phyloP scores from a whole-genome alignment of 1,140 invertebrate genomes.

The Drosophila bocqueti region DNA sequence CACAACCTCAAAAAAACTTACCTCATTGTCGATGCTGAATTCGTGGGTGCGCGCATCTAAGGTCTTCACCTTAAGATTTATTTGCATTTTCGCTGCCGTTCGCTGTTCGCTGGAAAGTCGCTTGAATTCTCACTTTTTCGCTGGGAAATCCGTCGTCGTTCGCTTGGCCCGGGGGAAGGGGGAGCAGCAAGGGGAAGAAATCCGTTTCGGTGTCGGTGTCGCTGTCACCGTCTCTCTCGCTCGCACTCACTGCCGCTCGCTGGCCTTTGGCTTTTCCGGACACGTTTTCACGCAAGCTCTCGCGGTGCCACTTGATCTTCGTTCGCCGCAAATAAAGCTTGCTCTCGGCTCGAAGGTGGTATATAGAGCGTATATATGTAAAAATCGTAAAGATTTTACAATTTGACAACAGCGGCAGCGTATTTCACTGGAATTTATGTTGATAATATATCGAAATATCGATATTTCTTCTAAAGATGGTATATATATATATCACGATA shows the following conservation, averaged over 20 bases:
- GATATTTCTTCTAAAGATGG: too few species aligned
- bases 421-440: slow-evolving; percentile 33
- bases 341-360: slow-evolving; percentile 2
- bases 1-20: slow-evolving; percentile 86
- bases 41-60: slow-evolving; percentile 95
- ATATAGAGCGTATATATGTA: neutral
- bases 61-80: slow-evolving; percentile 95
- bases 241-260: slow-evolving; percentile 18
- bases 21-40: slow-evolving; percentile 94
- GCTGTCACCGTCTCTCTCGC: slow-evolving; percentile 33
- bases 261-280: slow-evolving; percentile 26
- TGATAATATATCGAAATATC: too few species aligned
- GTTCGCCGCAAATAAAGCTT: neutral
- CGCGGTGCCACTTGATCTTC: neutral
- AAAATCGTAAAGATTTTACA: slow-evolving; percentile 5
- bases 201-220: slow-evolving; percentile 65
- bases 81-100: slow-evolving; percentile 87
- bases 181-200: slow-evolving; percentile 19
- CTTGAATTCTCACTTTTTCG: slow-evolving; percentile 50
- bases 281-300: slow-evolving; percentile 16
- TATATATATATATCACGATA: too few species aligned
- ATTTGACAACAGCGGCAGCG: slow-evolving; percentile 26
- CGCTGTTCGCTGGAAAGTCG: slow-evolving; percentile 42
- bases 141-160: slow-evolving; percentile 28
- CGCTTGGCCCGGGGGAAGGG: slow-evolving; percentile 10